Conservation (phyloP, 2,113 vertebrate genomes). For the Labeo rohita region DNA sequence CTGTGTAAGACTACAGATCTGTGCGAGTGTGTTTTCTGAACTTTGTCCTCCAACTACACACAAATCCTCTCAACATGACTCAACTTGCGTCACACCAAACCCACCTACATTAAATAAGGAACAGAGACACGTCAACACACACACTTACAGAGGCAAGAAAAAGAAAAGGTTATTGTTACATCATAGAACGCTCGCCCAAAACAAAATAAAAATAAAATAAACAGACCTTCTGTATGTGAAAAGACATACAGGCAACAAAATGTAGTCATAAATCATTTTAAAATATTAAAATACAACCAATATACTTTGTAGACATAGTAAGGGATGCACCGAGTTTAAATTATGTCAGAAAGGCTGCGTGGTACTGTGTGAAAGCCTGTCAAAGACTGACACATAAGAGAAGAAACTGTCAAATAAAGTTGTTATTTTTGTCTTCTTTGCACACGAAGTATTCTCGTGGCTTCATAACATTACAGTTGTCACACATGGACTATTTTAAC, state of each 20-base stretch:
- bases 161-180: neutral
- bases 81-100: neutral
- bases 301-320: neutral
- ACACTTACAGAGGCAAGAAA: neutral
- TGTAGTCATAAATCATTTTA: neutral
- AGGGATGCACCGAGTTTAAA: neutral
- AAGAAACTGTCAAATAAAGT: too few species aligned
- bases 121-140: neutral
- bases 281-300: neutral
- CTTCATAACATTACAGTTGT: too few species aligned
- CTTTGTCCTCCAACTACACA: neutral
- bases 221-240: neutral
- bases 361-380: too few species aligned
- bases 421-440: too few species aligned
- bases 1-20: neutral
- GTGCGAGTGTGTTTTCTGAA: constrained; percentile 3
- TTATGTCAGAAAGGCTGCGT: too few species aligned
- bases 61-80: neutral
- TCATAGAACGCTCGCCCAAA: neutral
- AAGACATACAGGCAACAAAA: neutral
- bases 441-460: too few species aligned
- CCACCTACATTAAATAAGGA: neutral
- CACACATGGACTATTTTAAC: too few species aligned
- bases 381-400: too few species aligned
- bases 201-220: neutral